A percentile compares a stretch with the other conserved stretches of the same genome.
Evolutionary conservation across 2,797 vertebrate species (phyloP).

Genomic region (Argya squamiceps): DNA sequence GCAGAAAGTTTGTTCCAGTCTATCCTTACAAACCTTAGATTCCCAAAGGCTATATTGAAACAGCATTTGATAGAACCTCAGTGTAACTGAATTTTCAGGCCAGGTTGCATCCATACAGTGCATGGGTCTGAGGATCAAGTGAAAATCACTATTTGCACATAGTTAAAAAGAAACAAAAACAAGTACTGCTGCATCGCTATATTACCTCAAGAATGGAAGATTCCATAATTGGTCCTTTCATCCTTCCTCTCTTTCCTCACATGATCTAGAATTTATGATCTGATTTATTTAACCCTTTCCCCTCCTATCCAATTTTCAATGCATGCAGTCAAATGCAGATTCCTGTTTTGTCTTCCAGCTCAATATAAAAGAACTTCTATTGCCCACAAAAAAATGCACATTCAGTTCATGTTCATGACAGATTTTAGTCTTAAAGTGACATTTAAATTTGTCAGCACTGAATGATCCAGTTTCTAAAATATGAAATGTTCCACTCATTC

Average conservation of each 20-base stretch:
- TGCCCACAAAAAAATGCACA: not conserved
- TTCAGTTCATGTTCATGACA: not conserved
- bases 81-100: not conserved
- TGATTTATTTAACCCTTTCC: not conserved
- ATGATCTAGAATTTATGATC: not conserved
- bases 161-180: not conserved
- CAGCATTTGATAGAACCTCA: not conserved
- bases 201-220: not conserved
- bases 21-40: not conserved
- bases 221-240: accelerated
- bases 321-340: not conserved
- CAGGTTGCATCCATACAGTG: not conserved
- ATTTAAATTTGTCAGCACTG: not conserved
- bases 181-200: not conserved
- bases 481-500: not conserved
- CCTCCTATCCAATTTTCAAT: not conserved
- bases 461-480: not conserved
- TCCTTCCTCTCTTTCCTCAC: not conserved
- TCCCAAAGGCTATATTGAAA: not conserved
- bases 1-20: not conserved
- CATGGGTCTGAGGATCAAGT: not conserved
- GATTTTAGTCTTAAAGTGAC: not conserved
- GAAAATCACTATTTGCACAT: not conserved
- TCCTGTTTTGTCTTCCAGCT: not conserved
- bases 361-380: not conserved